These are phyloP conservation scores for Rhabditoides inermis DNA, from an alignment of 2,888 invertebrate genomes.

Conservation along the genomic window DNA sequence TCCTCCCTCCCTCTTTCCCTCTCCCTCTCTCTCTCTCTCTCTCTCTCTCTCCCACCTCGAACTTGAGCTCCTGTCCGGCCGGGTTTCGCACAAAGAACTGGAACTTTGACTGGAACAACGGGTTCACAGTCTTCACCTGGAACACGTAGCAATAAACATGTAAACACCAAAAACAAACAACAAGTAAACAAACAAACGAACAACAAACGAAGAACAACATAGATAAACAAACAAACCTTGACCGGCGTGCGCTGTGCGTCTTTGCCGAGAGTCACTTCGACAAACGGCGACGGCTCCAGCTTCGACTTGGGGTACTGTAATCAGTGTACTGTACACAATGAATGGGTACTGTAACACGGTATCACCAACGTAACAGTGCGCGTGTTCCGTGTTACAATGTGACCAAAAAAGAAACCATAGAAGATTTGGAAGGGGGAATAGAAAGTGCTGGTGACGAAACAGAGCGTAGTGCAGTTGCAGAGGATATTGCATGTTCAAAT, in stretches of 20 bases:
- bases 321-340: not conserved
- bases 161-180: not conserved
- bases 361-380: no score
- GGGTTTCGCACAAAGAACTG: constrained; percentile 85
- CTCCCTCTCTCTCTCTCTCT: not conserved
- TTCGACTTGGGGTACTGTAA: constrained; percentile 53
- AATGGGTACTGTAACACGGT: no score
- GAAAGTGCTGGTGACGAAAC: no score
- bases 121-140: constrained; percentile 67
- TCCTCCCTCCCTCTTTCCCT: no score
- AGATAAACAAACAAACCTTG: constrained; percentile 19
- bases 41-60: constrained; percentile 58
- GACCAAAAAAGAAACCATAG: no score
- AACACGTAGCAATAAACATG: not conserved
- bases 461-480: no score
- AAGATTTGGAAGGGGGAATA: no score
- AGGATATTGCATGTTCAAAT: no score
- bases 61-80: constrained; percentile 73
- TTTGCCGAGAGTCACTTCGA: constrained; percentile 71
- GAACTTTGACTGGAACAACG: constrained; percentile 89
- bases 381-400: no score
- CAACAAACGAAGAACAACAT: constrained; percentile 9
- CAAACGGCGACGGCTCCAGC: constrained; percentile 72
- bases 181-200: no score
- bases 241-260: constrained; percentile 57